These are phyloP conservation scores for Zeugodacus cucurbitae DNA, from an alignment of 1,140 invertebrate genomes.

Conservation along the genomic window DNA sequence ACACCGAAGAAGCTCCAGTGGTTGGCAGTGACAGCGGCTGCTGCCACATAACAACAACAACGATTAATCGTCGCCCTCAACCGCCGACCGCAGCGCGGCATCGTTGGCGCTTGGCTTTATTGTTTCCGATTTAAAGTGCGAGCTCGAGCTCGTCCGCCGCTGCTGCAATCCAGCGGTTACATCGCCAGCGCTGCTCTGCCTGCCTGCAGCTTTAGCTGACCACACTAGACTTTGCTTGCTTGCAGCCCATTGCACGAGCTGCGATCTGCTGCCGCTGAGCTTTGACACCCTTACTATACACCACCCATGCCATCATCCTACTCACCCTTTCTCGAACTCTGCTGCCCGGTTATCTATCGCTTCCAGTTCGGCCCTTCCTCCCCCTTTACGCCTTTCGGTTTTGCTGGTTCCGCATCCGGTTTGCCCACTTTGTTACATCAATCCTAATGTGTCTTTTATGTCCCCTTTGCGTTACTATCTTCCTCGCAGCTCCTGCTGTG, in stretches of 20 bases:
- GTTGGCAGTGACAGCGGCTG: neutral
- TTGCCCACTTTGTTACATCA: conserved; percentile 25
- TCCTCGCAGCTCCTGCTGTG: neutral
- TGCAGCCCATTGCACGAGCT: neutral
- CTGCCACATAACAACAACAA: neutral
- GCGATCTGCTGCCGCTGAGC: neutral
- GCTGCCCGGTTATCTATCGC: too few species aligned
- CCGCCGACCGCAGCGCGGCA: neutral
- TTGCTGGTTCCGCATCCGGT: conserved; percentile 29
- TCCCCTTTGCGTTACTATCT: neutral
- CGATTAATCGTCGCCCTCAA: neutral
- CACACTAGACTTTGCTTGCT: neutral
- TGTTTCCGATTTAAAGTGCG: neutral
- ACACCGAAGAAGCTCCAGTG: neutral
- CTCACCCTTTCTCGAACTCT: neutral
- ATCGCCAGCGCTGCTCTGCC: neutral
- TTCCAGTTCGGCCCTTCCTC: neutral
- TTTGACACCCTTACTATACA: neutral
- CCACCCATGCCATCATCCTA: neutral
- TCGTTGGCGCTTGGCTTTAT: neutral
- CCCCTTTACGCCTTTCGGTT: neutral
- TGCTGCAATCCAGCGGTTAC: neutral
- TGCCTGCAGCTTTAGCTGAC: neutral
- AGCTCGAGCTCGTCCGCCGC: neutral
- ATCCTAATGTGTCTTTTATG: neutral